Conservation (phyloP, 2,888 invertebrate species). For the Prosapia bicincta region DNA sequence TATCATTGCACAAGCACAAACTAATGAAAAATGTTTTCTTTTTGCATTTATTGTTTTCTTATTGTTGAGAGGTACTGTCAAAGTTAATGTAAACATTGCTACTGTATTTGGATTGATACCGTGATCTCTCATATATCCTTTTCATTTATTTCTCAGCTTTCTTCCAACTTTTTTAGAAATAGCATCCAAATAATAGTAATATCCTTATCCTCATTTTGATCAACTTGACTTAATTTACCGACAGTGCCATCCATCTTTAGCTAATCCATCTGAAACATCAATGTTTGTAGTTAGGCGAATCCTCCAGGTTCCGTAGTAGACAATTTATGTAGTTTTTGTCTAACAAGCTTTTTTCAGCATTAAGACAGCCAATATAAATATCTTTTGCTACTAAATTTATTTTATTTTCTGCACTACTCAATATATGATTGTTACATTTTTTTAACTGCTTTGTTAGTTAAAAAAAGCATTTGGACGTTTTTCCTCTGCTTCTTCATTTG, state of each 20-base stretch:
- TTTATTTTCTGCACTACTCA: too few species aligned
- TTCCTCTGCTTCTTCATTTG: not conserved
- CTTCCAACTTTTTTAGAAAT: not conserved
- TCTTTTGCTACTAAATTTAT: slow-evolving; percentile 1
- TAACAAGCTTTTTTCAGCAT: slow-evolving; percentile 23
- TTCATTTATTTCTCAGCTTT: not conserved
- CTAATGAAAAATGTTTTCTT: not conserved
- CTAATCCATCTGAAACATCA: too few species aligned
- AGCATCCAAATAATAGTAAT: not conserved
- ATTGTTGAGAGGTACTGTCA: not conserved
- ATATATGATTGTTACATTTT: not conserved
- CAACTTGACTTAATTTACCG: too few species aligned
- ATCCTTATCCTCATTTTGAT: not conserved
- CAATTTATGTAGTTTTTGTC: slow-evolving; percentile 37
- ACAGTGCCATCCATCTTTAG: slow-evolving; percentile 42
- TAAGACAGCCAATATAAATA: slow-evolving; percentile 28
- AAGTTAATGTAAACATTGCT: not conserved
- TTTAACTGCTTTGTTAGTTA: not conserved
- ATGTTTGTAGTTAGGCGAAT: slow-evolving; percentile 36
- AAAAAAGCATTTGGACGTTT: not conserved
- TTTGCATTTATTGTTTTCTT: not conserved
- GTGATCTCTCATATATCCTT: not conserved
- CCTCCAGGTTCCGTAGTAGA: slow-evolving; percentile 41
- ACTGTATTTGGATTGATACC: not conserved
- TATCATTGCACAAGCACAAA: too few species aligned